Base-by-base conservation (phyloP, 1,140 invertebrate genomes). In the Drosophila lini region DNA sequence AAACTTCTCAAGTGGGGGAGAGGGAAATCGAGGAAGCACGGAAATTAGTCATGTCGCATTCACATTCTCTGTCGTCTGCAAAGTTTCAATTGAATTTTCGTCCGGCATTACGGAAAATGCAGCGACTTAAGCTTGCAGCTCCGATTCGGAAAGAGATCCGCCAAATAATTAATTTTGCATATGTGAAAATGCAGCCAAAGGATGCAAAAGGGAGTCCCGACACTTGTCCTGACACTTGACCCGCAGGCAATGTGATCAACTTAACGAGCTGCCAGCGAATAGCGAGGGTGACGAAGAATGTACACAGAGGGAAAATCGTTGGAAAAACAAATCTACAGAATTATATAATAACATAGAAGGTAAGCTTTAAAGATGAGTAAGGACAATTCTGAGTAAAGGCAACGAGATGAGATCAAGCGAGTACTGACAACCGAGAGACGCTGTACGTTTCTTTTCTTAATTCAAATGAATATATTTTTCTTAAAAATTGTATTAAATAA, bases 21-120 rank as follows among this genome's bases (percentile, higher is more conserved):
- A 44, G 42, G n/a, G 40, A 44, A 61, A 42, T 57, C 52, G 44
- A 16, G 41, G 40, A 59, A 61, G 28, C 65, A 78, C 65, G 56
- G 36, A 83, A 84, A 80, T 80, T 80, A 80, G 77, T 57, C 77
- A 57, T 79, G 76, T 78, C 69, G 67, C 42, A 69, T 38, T 68
- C 42, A 60, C 74, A 73, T 73, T 73, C 69, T 36, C 69, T 71
- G 80, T 80, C 56, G 80, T 83, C 80, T 83, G 80, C 71, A 83
- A 83, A 83, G 81, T 83, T 83, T 84, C 48, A 53, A 73, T 73
- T 74, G 70, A 73, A 73, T 73, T 74, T 71, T 52, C 38, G 70
- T 55, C 62, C 38, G 38, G 56, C 45, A 38, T 40, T 55, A 3
- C 34, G 15, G 59, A 73, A 73, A 74, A 73, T 59, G 31, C 69